A percentile compares a stretch with the other conserved stretches of the same genome.
Conservation (phyloP, 2,888 invertebrate species). For the Panopea generosa region DNA sequence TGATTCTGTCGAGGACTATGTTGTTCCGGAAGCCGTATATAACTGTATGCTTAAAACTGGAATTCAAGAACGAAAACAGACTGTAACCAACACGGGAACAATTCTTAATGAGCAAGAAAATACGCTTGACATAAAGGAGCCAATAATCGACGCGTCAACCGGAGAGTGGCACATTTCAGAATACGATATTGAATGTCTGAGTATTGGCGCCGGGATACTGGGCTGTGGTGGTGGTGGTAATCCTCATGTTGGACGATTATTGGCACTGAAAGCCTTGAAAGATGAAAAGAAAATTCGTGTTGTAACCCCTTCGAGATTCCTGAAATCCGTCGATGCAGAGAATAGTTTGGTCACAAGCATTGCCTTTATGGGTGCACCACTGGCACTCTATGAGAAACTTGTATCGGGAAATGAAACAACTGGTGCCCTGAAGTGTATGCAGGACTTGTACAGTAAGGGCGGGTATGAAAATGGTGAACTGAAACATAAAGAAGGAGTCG, state of each 20-base stretch:
- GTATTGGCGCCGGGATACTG: slow-evolving; percentile 81
- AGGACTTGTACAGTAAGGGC: slow-evolving; percentile 66
- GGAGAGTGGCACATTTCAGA: slow-evolving; percentile 79
- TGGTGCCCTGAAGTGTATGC: slow-evolving; percentile 67
- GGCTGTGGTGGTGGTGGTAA: slow-evolving; percentile 83
- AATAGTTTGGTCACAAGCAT: slow-evolving; percentile 67
- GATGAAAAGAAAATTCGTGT: slow-evolving; percentile 76
- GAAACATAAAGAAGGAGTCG: slow-evolving; percentile 47
- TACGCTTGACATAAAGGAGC: slow-evolving; percentile 34
- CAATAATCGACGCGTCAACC: slow-evolving; percentile 57
- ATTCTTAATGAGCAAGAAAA: slow-evolving; percentile 28
- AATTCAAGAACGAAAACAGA: slow-evolving; percentile 43
- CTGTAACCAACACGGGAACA: slow-evolving; percentile 51
- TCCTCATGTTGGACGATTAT: slow-evolving; percentile 75
- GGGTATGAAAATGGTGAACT: slow-evolving; percentile 64
- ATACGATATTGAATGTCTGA: slow-evolving; percentile 82
- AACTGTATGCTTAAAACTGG: neutral
- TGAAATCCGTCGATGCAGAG: slow-evolving; percentile 51
- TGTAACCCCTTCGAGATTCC: slow-evolving; percentile 71
- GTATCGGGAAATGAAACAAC: slow-evolving; percentile 67
- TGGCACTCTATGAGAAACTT: slow-evolving; percentile 75
- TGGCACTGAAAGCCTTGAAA: slow-evolving; percentile 64
- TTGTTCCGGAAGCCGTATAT: slow-evolving; percentile 19
- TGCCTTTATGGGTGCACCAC: slow-evolving; percentile 79
- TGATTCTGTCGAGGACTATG: neutral